A percentile compares a stretch with the other conserved stretches of the same genome.
Evolutionary conservation across 2,113 vertebrate species (phyloP).

Genomic region (Felis catus): DNA sequence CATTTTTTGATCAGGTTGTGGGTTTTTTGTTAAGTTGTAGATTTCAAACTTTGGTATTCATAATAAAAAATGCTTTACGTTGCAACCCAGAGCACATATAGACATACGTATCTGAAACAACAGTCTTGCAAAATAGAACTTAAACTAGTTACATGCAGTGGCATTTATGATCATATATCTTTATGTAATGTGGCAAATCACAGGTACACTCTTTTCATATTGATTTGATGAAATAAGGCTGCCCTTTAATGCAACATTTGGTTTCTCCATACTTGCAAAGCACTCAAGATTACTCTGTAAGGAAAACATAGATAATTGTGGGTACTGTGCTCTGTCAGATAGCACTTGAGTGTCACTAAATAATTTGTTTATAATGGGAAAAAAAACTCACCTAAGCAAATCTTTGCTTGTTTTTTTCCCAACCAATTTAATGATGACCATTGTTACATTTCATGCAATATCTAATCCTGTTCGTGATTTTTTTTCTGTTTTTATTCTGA

Average conservation of each 20-base stretch:
- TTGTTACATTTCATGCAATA: background rate
- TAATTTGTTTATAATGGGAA: background rate
- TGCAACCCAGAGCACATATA: background rate
- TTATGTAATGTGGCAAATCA: background rate
- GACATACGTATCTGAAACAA: background rate
- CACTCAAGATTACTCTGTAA: background rate
- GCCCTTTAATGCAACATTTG: background rate
- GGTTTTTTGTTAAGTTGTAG: background rate
- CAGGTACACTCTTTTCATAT: background rate
- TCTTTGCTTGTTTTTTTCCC: background rate
- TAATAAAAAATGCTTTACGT: background rate
- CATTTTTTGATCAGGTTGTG: background rate
- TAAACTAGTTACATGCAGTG: background rate
- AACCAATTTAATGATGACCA: background rate
- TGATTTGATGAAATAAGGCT: background rate
- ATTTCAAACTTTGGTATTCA: background rate
- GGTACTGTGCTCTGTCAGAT: background rate
- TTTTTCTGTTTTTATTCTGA: slow-evolving; percentile 21
- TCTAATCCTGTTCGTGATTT: slow-evolving; percentile 2
- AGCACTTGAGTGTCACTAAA: background rate
- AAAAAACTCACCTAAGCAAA: background rate
- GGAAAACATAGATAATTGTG: background rate
- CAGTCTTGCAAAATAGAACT: background rate
- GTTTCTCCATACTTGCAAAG: background rate
- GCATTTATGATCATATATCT: background rate